phyloP scores from a whole-genome alignment of 2,797 vertebrate species.

The Columba guinea region DNA sequence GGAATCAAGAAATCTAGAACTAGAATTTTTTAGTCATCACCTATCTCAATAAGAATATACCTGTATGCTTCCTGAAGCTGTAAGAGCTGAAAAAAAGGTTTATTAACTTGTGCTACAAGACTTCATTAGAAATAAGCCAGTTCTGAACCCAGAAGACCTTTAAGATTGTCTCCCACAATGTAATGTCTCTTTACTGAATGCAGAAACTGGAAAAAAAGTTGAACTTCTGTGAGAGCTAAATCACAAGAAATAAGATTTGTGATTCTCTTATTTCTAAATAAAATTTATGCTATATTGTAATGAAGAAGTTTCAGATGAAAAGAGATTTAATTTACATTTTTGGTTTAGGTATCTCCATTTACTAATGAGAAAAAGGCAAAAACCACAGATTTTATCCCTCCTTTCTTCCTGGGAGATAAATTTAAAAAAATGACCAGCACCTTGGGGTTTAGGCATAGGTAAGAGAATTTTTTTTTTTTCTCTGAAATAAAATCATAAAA shows the following conservation, averaged over 20 bases:
- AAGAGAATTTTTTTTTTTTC: not conserved
- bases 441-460: not conserved
- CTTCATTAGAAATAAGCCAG: not conserved
- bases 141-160: not conserved
- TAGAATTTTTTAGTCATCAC: not conserved
- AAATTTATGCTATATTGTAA: not conserved
- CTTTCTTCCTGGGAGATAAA: not conserved
- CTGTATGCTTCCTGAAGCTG: not conserved
- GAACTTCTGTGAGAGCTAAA: not conserved
- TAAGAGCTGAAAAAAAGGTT: not conserved
- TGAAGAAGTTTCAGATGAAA: not conserved
- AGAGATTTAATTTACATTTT: not conserved
- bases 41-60: not conserved
- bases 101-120: not conserved
- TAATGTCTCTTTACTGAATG: not conserved
- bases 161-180: not conserved
- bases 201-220: not conserved
- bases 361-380: not conserved
- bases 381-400: not conserved
- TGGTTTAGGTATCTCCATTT: not conserved
- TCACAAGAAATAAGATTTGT: not conserved
- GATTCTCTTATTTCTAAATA: not conserved
- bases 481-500: not conserved
- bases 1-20: not conserved
- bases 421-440: not conserved